phyloP scores from a whole-genome alignment of 2,797 vertebrate genomes.

The Pristis pectinata region DNA sequence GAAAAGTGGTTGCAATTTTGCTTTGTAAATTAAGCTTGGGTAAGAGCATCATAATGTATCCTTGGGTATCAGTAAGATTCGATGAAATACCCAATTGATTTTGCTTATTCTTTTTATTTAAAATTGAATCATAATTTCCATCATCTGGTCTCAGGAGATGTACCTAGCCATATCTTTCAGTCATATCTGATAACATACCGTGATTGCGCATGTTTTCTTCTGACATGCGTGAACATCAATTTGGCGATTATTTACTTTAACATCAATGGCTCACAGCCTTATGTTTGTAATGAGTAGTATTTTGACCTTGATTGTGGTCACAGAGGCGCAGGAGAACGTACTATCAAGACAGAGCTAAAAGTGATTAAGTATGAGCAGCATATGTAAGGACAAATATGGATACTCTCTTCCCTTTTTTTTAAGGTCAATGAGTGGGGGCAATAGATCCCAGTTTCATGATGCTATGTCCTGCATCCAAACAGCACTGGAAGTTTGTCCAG shows the following conservation, averaged over 20 bases:
- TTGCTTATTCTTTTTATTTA: background rate
- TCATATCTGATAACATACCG: background rate
- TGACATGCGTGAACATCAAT: background rate
- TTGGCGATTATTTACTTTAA: background rate
- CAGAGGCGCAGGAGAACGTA: background rate
- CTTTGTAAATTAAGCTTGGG: background rate
- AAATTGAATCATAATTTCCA: background rate
- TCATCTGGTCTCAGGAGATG: background rate
- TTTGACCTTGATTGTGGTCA: background rate
- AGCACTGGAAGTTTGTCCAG: background rate
- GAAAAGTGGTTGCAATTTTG: background rate
- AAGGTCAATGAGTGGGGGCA: background rate
- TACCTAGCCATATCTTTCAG: background rate
- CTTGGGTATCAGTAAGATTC: background rate
- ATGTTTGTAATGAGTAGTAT: background rate
- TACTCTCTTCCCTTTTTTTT: background rate
- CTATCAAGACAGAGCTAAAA: background rate
- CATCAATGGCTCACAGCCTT: background rate
- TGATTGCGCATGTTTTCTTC: background rate
- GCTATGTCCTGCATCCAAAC: background rate
- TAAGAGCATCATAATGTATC: background rate
- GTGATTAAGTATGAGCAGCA: background rate
- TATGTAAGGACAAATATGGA: background rate
- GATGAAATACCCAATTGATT: background rate
- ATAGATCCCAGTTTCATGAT: background rate